phyloP scores from a whole-genome alignment of 2,888 invertebrate genomes.

The Ypsolopha scabrella region DNA sequence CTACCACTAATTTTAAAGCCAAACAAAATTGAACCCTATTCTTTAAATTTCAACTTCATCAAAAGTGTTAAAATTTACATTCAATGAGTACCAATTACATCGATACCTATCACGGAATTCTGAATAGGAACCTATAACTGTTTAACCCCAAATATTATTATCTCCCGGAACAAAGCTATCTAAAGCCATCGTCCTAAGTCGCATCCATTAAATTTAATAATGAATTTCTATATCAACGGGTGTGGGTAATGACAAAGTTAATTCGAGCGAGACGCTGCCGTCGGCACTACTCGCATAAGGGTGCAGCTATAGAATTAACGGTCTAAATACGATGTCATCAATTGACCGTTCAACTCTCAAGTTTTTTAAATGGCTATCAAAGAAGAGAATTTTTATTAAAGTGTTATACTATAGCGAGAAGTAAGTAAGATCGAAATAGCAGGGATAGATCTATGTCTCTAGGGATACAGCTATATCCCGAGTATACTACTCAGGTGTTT shows the following conservation, averaged over 20 bases:
- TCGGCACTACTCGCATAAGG: slow-evolving; percentile 2
- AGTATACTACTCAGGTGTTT: too few species aligned
- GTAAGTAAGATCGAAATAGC: too few species aligned
- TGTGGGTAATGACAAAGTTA: slow-evolving; percentile 20
- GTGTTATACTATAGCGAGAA: too few species aligned
- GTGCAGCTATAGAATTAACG: background rate
- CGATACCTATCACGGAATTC: background rate
- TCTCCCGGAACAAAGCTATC: slow-evolving; percentile 8
- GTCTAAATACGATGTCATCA: background rate
- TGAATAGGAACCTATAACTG: background rate
- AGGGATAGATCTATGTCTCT: too few species aligned
- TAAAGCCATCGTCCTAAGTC: slow-evolving; percentile 8
- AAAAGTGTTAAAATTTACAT: too few species aligned
- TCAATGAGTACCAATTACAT: background rate
- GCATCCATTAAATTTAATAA: slow-evolving; percentile 25
- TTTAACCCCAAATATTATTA: slow-evolving; percentile 2
- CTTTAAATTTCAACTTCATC: too few species aligned
- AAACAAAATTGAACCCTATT: too few species aligned
- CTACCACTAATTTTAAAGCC: too few species aligned
- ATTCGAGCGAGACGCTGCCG: slow-evolving; percentile 13
- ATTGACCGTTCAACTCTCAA: too few species aligned
- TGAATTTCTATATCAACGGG: slow-evolving; percentile 22
- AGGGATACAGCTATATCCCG: too few species aligned
- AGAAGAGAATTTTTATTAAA: too few species aligned
- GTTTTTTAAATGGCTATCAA: too few species aligned